A percentile compares a stretch with the other conserved stretches of the same genome.
phyloP scores from a whole-genome alignment of 2,888 invertebrate genomes.

The Alviniconcha strummeri region DNA sequence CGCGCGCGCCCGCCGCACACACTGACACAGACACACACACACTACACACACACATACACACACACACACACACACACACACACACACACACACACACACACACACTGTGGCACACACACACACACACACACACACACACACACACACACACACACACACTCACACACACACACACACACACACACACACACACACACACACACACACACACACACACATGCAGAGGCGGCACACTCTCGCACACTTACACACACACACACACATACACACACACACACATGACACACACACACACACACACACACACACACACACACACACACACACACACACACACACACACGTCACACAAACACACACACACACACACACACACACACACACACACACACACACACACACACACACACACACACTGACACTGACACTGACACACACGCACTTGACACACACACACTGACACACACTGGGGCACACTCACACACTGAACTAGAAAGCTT shows the following conservation, averaged over 20 bases:
- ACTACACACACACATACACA: not conserved
- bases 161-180: not conserved
- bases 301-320: not conserved
- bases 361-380: not conserved
- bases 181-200: not conserved
- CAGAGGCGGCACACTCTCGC: too few species aligned
- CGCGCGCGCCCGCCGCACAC: not conserved
- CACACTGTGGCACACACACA: constrained; percentile 8
- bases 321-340: not conserved
- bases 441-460: constrained; percentile 42
- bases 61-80: not conserved
- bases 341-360: not conserved
- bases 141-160: too few species aligned
- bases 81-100: not conserved
- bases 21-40: not conserved
- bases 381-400: not conserved
- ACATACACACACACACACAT: not conserved
- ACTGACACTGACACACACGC: constrained; percentile 19
- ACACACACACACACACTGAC: too few species aligned
- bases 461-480: constrained; percentile 46
- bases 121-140: not conserved
- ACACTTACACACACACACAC: not conserved
- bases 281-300: not conserved
- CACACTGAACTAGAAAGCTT: not conserved
- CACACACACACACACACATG: not conserved